phyloP scores from a whole-genome alignment of 2,888 invertebrate genomes.

The Steinernema hermaphroditum region DNA sequence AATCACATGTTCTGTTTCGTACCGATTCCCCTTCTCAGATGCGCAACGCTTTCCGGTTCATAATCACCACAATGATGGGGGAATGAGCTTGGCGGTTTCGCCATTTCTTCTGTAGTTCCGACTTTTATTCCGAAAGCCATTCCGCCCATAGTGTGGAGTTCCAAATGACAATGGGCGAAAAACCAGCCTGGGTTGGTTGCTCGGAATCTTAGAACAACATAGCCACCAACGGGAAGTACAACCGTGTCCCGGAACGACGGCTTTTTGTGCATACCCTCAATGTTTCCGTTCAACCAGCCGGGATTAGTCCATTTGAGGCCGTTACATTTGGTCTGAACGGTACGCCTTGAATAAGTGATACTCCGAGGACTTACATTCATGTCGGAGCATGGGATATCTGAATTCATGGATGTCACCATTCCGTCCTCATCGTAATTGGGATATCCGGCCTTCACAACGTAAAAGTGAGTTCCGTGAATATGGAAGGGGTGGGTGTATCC shows the following conservation, averaged over 20 bases:
- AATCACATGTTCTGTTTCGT: too few species aligned
- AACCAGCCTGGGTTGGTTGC: conserved; percentile 51
- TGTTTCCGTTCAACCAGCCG: not conserved
- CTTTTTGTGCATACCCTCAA: not conserved
- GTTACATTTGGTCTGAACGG: conserved; percentile 40
- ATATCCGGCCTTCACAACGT: conserved; percentile 60
- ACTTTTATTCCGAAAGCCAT: conserved; percentile 49
- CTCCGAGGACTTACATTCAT: conserved; percentile 34
- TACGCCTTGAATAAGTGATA: too few species aligned
- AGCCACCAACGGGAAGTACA: conserved; percentile 54
- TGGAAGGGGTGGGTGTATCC: conserved; percentile 63
- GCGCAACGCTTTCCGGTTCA: not conserved
- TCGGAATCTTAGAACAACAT: conserved; percentile 45
- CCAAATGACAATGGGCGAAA: conserved; percentile 39
- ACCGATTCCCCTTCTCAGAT: not conserved
- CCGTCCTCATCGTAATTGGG: conserved; percentile 51
- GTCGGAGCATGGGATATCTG: conserved; percentile 49
- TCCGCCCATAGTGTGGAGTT: conserved; percentile 44
- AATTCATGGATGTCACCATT: conserved; percentile 53
- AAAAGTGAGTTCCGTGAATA: conserved; percentile 61
- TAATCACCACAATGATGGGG: not conserved
- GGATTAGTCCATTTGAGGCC: conserved; percentile 41
- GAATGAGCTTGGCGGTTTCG: not conserved
- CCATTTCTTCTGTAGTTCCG: conserved; percentile 39
- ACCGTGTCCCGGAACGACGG: conserved; percentile 51